phyloP scores from a whole-genome alignment of 2,113 vertebrate species.

The Campylorhamphus procurvoides region DNA sequence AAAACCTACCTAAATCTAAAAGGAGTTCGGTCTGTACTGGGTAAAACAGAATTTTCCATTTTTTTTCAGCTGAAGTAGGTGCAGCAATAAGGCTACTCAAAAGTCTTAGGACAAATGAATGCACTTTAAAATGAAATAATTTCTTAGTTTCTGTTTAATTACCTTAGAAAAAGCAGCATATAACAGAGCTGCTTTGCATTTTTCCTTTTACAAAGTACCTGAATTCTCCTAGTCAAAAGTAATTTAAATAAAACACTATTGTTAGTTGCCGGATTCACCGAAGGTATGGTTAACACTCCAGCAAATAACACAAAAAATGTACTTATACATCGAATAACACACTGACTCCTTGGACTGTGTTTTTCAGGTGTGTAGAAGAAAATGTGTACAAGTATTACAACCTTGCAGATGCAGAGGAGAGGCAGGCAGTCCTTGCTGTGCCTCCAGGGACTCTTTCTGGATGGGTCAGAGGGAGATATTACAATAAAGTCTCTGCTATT shows the following conservation, averaged over 20 bases:
- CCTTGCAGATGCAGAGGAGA: not conserved
- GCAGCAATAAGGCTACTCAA: not conserved
- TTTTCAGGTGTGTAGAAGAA: not conserved
- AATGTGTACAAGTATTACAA: fast-evolving
- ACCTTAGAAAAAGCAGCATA: not conserved
- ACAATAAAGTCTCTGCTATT: not conserved
- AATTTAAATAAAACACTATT: not conserved
- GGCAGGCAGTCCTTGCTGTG: not conserved
- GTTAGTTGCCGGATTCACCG: not conserved
- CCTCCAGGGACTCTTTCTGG: not conserved
- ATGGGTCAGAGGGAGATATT: not conserved
- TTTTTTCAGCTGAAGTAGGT: not conserved
- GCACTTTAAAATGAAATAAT: not conserved
- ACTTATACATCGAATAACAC: not conserved
- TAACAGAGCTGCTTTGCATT: not conserved
- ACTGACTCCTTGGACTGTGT: not conserved
- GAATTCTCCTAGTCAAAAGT: not conserved
- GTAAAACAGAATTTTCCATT: not conserved
- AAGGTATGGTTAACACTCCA: not conserved
- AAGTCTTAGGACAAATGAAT: not conserved
- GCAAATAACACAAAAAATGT: fast-evolving
- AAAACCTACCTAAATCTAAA: not conserved
- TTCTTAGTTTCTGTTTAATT: not conserved
- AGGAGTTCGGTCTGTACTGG: not conserved
- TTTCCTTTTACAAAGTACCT: not conserved